Evolutionary conservation across 2,797 vertebrate genomes (phyloP).

Genomic region (Clarias pachynema): DNA sequence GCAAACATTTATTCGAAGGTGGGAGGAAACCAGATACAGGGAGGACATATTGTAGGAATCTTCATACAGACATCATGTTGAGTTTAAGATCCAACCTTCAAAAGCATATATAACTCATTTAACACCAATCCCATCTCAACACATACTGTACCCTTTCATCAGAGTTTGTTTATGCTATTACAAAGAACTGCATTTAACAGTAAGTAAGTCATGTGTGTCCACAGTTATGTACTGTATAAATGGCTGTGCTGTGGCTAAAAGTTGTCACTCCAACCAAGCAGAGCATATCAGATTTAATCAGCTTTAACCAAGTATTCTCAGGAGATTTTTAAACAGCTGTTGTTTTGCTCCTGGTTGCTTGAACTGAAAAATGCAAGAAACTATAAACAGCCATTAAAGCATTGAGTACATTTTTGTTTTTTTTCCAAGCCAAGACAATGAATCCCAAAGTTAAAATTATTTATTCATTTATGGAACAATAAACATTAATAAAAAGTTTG

Average conservation of each 20-base stretch:
- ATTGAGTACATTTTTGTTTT: not conserved
- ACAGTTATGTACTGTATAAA: not conserved
- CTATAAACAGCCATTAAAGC: slow-evolving; percentile 1
- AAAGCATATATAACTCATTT: not conserved
- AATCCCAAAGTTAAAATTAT: slow-evolving; percentile 30
- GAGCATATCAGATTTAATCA: not conserved
- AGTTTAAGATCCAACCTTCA: not conserved
- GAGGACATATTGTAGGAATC: not conserved
- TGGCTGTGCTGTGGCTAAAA: not conserved
- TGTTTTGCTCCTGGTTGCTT: not conserved
- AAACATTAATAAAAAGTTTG: slow-evolving; percentile 22
- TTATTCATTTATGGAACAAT: slow-evolving; percentile 50
- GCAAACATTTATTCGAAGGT: not conserved
- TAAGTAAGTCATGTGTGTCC: not conserved
- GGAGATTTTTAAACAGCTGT: not conserved
- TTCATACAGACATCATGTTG: not conserved
- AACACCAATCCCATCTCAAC: not conserved
- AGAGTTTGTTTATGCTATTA: slow-evolving; percentile 1
- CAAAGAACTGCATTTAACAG: not conserved
- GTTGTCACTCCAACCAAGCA: not conserved
- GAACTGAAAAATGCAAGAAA: not conserved
- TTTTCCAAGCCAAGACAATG: not conserved
- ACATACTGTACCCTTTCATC: not conserved
- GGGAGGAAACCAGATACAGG: not conserved
- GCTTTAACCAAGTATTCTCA: not conserved